These are phyloP conservation scores for Cnemophilus loriae DNA, from an alignment of 2,113 vertebrate genomes.

Conservation along the genomic window DNA sequence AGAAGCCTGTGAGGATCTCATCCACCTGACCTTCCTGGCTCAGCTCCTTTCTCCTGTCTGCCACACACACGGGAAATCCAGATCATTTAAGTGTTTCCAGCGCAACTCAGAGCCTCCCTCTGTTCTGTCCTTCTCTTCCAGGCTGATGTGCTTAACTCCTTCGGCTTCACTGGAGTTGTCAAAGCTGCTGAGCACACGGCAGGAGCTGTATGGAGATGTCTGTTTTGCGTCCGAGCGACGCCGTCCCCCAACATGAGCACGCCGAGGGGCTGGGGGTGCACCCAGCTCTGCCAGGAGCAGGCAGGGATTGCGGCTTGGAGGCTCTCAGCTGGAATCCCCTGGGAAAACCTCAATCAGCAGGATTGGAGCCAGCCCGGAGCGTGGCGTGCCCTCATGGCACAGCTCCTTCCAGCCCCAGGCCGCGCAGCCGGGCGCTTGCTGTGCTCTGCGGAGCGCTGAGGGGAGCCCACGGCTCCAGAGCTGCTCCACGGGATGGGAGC, in stretches of 20 bases:
- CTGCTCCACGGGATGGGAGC: neutral
- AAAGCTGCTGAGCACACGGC: neutral
- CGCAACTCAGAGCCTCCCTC: neutral
- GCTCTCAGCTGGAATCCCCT: neutral
- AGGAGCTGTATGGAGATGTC: neutral
- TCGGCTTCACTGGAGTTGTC: neutral
- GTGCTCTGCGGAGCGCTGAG: neutral
- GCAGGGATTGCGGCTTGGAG: neutral
- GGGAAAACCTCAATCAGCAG: neutral
- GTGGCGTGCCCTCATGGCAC: neutral
- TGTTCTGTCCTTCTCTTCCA: neutral
- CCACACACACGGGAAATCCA: neutral
- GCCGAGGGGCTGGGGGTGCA: neutral
- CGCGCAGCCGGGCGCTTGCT: neutral
- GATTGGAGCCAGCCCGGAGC: neutral
- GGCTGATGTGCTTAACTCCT: neutral
- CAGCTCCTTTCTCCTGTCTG: neutral
- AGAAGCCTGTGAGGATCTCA: neutral
- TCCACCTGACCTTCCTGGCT: neutral
- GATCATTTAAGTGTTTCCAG: neutral
- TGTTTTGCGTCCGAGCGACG: neutral
- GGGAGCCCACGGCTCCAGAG: neutral
- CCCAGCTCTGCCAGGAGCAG: neutral
- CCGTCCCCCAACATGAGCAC: neutral
- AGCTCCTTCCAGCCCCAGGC: neutral